Percentiles rank a stretch among this genome's conserved stretches.
phyloP scores from a whole-genome alignment of 2,888 invertebrate genomes.

The Schizotus pectinicornis region DNA sequence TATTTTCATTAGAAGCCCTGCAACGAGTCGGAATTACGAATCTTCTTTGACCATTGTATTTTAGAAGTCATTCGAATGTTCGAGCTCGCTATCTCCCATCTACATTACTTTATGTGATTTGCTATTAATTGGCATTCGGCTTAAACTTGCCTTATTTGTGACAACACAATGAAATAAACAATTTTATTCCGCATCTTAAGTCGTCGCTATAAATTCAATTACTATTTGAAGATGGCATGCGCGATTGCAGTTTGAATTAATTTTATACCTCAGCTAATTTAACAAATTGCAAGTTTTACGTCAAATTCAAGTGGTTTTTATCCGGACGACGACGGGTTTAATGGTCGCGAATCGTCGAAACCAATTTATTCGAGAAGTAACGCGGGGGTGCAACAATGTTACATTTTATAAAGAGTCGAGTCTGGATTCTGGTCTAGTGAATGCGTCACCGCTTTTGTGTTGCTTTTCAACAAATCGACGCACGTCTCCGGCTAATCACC shows the following conservation, averaged over 20 bases:
- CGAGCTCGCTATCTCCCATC: slow-evolving; percentile 43
- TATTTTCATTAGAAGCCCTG: slow-evolving; percentile 25
- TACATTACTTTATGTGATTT: slow-evolving; percentile 52
- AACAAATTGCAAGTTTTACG: slow-evolving; percentile 26
- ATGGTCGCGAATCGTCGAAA: slow-evolving; percentile 12
- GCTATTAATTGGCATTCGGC: slow-evolving; percentile 50
- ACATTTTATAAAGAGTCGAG: slow-evolving; percentile 34
- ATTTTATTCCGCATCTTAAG: slow-evolving; percentile 44
- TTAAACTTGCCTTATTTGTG: slow-evolving; percentile 41
- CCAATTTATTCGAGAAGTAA: slow-evolving; percentile 39
- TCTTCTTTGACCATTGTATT: slow-evolving; percentile 29
- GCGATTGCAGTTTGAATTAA: slow-evolving; percentile 47
- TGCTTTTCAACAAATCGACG: slow-evolving; percentile 25
- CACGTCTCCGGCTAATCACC: slow-evolving; percentile 40
- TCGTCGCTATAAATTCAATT: slow-evolving; percentile 51
- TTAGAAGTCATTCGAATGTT: slow-evolving; percentile 20
- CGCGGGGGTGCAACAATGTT: slow-evolving; percentile 41
- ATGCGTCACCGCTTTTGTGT: slow-evolving; percentile 3
- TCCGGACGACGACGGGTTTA: background rate
- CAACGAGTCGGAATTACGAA: slow-evolving; percentile 14
- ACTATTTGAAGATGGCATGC: slow-evolving; percentile 46
- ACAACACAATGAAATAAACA: slow-evolving; percentile 50
- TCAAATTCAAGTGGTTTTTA: slow-evolving; percentile 5
- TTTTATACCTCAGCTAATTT: slow-evolving; percentile 39
- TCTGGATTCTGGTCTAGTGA: background rate